Percentiles rank a stretch among this genome's conserved stretches.
Evolutionary conservation across 2,113 vertebrate species (phyloP).

Genomic region (Agapornis roseicollis): DNA sequence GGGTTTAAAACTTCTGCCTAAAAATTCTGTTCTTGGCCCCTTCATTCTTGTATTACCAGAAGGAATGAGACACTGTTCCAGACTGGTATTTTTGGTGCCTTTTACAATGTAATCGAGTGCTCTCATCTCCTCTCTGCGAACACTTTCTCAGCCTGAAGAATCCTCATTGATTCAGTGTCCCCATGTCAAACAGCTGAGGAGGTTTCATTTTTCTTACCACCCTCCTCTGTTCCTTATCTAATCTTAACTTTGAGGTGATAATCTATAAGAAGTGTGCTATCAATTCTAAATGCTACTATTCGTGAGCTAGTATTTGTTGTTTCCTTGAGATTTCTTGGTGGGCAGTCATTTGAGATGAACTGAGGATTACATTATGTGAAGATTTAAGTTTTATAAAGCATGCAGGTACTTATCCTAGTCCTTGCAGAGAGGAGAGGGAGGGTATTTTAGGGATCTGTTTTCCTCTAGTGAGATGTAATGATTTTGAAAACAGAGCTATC

Average conservation of each 20-base stretch:
- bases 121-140: not conserved
- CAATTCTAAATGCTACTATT: not conserved
- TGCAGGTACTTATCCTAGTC: accelerated
- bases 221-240: not conserved
- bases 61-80: not conserved
- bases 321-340: not conserved
- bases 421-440: not conserved
- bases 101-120: not conserved
- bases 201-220: not conserved
- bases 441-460: not conserved
- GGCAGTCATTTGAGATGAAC: not conserved
- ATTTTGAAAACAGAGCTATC: not conserved
- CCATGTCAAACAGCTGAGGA: not conserved
- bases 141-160: not conserved
- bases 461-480: not conserved
- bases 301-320: not conserved
- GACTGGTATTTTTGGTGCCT: not conserved
- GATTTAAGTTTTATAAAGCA: not conserved
- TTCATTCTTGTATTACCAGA: not conserved
- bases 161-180: not conserved
- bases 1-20: not conserved
- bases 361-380: not conserved
- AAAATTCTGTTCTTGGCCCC: not conserved
- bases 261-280: not conserved
- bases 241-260: not conserved